Percentiles rank a stretch among this genome's conserved stretches.
Conservation (phyloP, 1,140 invertebrate species). For the Rhagoletis pomonella region DNA sequence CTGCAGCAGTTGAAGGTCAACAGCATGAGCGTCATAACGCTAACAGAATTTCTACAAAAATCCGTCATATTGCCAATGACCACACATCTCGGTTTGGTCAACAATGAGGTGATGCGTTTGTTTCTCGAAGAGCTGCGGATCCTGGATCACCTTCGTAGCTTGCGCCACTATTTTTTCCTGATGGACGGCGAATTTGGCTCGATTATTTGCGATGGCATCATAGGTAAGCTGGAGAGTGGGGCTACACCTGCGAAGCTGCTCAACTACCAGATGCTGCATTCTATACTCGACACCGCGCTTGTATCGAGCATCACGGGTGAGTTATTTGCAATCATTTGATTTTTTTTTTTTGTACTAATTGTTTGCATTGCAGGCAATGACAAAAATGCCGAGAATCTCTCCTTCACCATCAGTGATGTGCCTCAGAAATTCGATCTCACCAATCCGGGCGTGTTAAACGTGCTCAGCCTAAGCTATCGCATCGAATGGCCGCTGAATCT, state of each 20-base stretch:
- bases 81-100: constrained; percentile 81
- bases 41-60: constrained; percentile 80
- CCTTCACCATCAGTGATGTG: constrained; percentile 77
- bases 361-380: constrained; percentile 71
- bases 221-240: constrained; percentile 79
- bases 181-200: constrained; percentile 85
- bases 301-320: constrained; percentile 66
- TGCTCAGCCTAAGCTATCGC: constrained; percentile 81
- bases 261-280: constrained; percentile 80
- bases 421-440: constrained; percentile 78
- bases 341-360: no score
- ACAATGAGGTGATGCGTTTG: constrained; percentile 82
- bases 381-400: constrained; percentile 77
- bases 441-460: constrained; percentile 80
- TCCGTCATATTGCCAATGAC: constrained; percentile 81
- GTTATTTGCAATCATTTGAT: background rate
- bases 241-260: constrained; percentile 80
- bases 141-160: constrained; percentile 81
- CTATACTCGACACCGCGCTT: constrained; percentile 80
- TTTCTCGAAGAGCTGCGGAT: constrained; percentile 81
- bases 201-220: constrained; percentile 80
- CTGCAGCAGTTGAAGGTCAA: constrained; percentile 59
- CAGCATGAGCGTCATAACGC: constrained; percentile 75
- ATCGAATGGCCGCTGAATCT: constrained; percentile 86
- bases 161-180: constrained; percentile 84